Base-by-base conservation (phyloP, 2,797 vertebrate genomes). In the Macropus fuliginosus region DNA sequence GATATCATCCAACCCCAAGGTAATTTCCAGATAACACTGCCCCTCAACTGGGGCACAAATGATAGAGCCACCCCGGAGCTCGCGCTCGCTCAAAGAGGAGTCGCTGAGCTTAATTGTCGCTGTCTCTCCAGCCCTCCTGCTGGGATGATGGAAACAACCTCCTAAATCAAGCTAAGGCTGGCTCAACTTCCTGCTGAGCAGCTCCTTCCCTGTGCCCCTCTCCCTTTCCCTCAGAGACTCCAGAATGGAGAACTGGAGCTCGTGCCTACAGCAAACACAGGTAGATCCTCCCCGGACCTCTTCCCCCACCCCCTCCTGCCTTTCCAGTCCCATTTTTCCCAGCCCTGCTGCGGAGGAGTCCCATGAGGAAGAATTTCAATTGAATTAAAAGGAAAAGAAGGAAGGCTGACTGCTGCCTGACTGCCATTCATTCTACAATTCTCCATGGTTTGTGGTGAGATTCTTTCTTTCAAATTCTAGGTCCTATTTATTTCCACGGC, bases 91-190 rank as follows among this genome's bases (percentile, higher is more conserved):
- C 21, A 87, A 5, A 0, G 59, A 66, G 55, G 56, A 93, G 54
- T 54, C 6, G 40, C 21, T 0, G 40, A 57, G 62, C 46, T 96
- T 96, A 74, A 94, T 95, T 94, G 90, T 91, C 55, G 94, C 94
- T 91, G 8, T 89, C 56, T 94, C 93, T 91, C 62, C n/a, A 14
- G 87, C 62, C 56, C 92, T 93, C 96, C 96, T 93, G 93, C 95
- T 92, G 95, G 56, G 56, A 16, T n/a, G 87, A 95, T 66, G 91
- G 91, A 96, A 97, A 96, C 95, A 92, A 81, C 89, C 55, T 52
- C 94, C 95, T 93, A 91, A 94, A 92, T 95, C 96, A 55, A 16
- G 34, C 90, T 28, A 92, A 94, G 40, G 92, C 93, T 29, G 74
- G 91, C 93, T 93, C 29, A 1, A 94, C 24, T 91, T 54, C 94